Base-by-base conservation (phyloP, 2,888 invertebrate genomes). In the Salticus scenicus region DNA sequence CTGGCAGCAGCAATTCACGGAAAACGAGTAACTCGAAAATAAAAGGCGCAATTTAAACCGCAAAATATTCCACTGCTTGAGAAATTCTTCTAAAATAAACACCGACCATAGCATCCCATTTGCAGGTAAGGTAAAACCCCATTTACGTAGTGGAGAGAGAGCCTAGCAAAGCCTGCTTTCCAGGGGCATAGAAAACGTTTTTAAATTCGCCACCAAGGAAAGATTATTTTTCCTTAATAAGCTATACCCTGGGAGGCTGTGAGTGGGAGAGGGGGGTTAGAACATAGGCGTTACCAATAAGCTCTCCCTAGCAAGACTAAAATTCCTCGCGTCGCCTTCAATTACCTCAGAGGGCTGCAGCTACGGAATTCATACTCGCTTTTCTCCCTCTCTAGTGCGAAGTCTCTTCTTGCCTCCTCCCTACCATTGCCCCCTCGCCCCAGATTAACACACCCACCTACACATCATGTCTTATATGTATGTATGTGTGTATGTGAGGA, bases 191-290 rank as follows among this genome's bases (percentile, higher is more conserved):
- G 81, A 72, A 83, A 83, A 51, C 82, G 76, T 83, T 83, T 83
- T 83, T 83, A 83, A 83, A 83, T 76, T 76, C 82, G 76, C 67
- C 67, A 73, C 57, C 77, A 20, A 76, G 51, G 83, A 73, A 70
- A 85, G 79, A 85, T 85, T 85, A 85, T 85, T 85, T 85, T 85
- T 79, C 84, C 84, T 79, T 85, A 85, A 85, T 85, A 85, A 85
- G 84, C 84, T 79, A 69, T 75, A 79, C 79, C 84, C 69, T 64
- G 30, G 67, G 78, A 70, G 70, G 77, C 47, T 41, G 72, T 17
- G 33, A 14, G 63, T 51, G 70, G 47, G 33, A 14, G 20, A 10
- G 8, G 72, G 57, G 33, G 51, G 41, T 33, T 75, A 75, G 82
- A 76, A 83, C 76, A 83, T 42, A 84, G 83, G 77, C 78, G 84